phyloP scores from a whole-genome alignment of 2,888 invertebrate genomes.

The Aporophyla nigra region DNA sequence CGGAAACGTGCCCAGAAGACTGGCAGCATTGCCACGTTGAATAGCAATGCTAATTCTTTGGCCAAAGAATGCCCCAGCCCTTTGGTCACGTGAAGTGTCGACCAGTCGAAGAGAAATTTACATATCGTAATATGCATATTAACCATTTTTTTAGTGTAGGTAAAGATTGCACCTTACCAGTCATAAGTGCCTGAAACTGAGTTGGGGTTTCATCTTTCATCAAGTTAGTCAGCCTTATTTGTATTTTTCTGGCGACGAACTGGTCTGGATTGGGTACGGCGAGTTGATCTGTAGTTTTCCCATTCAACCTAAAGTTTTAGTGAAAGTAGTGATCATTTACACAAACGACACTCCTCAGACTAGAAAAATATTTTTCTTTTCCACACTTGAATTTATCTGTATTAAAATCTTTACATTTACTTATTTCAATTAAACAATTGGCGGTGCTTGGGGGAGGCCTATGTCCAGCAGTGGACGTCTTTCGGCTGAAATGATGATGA shows the following conservation, averaged over 20 bases:
- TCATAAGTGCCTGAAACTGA: slow-evolving; percentile 74
- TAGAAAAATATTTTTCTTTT: not conserved
- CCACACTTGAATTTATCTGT: no score
- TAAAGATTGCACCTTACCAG: slow-evolving; percentile 69
- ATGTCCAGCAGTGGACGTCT: no score
- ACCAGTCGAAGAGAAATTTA: no score
- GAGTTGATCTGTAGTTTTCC: slow-evolving; percentile 81
- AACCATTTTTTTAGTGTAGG: not conserved
- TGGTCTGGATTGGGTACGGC: slow-evolving; percentile 77
- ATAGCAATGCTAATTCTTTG: no score
- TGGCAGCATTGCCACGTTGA: no score
- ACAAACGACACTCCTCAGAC: no score
- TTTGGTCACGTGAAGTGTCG: no score
- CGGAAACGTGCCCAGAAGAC: no score
- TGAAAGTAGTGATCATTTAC: not conserved
- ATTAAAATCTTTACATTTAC: no score
- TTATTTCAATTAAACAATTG: not conserved
- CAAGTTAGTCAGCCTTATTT: slow-evolving; percentile 80
- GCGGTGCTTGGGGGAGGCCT: no score
- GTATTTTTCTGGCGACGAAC: slow-evolving; percentile 83
- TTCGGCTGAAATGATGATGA: no score
- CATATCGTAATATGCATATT: not conserved
- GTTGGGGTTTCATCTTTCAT: slow-evolving; percentile 74
- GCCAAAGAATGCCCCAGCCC: no score
- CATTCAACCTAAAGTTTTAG: slow-evolving; percentile 73